Evolutionary conservation across 2,113 vertebrate species (phyloP).

Genomic region (Neodontobutis hainanensis): DNA sequence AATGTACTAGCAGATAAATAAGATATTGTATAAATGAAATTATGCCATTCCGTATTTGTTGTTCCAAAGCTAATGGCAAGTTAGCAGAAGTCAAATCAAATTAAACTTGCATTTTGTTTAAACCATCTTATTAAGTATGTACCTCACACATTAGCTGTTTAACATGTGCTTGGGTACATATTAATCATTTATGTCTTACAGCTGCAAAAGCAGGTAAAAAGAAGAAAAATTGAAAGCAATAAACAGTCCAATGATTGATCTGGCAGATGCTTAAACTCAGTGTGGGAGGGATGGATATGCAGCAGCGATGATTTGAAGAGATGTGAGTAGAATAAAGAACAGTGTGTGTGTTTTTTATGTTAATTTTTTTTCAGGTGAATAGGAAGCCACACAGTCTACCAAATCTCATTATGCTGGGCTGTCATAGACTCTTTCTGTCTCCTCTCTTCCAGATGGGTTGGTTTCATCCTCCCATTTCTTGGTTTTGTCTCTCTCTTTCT

Average conservation of each 20-base stretch:
- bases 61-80: not conserved
- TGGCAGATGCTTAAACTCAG: conserved; percentile 35
- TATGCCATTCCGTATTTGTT: conserved; percentile 13
- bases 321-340: conserved; percentile 44
- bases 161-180: conserved; percentile 27
- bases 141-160: not conserved
- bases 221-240: conserved; percentile 23
- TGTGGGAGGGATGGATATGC: conserved; percentile 25
- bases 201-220: conserved; percentile 31
- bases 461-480: conserved; percentile 53
- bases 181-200: conserved; percentile 3
- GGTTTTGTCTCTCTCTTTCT: conserved; percentile 33
- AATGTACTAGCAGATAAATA: no score
- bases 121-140: conserved; percentile 1
- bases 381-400: conserved; percentile 52
- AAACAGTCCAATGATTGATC: conserved; percentile 49
- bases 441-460: conserved; percentile 64
- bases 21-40: not conserved
- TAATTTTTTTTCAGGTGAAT: conserved; percentile 67
- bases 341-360: conserved; percentile 44
- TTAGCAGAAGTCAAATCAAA: not conserved
- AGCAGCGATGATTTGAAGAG: conserved; percentile 38
- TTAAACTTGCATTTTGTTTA: conserved; percentile 2
- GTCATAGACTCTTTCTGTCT: conserved; percentile 62
- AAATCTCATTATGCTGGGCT: conserved; percentile 66